Evolutionary conservation across 2,888 invertebrate genomes (phyloP).

Genomic region (Nomada ferruginata): DNA sequence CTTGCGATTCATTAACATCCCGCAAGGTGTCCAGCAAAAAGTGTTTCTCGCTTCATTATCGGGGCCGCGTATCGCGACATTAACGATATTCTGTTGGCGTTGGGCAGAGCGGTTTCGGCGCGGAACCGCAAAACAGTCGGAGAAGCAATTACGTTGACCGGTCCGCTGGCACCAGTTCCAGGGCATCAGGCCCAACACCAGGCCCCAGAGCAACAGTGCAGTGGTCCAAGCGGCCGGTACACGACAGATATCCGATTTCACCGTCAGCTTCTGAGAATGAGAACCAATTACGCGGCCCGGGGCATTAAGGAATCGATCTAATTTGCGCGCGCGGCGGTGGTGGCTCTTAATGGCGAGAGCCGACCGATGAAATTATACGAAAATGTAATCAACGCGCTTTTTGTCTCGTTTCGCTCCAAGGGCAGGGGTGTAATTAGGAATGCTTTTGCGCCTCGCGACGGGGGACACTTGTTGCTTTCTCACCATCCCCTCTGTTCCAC

Average conservation of each 20-base stretch:
- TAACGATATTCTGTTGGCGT: conserved; percentile 61
- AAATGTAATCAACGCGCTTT: conserved; percentile 83
- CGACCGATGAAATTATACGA: conserved; percentile 81
- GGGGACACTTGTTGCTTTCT: conserved; percentile 83
- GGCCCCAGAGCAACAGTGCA: neutral
- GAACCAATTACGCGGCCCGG: conserved; percentile 77
- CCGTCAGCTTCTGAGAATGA: conserved; percentile 75
- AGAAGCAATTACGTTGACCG: conserved; percentile 71
- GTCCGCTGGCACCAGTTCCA: conserved; percentile 28
- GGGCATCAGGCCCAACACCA: neutral
- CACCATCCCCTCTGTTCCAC: conserved; percentile 43
- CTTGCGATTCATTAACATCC: conserved; percentile 62
- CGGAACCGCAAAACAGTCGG: conserved; percentile 70
- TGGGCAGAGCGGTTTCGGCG: conserved; percentile 41
- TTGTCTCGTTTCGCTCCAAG: conserved; percentile 81
- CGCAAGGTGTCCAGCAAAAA: conserved; percentile 50
- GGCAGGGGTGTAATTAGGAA: conserved; percentile 82
- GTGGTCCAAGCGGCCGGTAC: conserved; percentile 47
- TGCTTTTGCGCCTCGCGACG: conserved; percentile 82
- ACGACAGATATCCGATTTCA: conserved; percentile 76
- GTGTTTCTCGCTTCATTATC: conserved; percentile 71
- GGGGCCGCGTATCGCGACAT: conserved; percentile 65
- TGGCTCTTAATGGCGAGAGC: conserved; percentile 71
- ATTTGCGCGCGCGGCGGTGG: conserved; percentile 70
- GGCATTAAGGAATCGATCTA: conserved; percentile 78